A percentile compares a stretch with the other conserved stretches of the same genome.
Conservation (phyloP, 2,113 vertebrate genomes). For the Lampris megalopsis region DNA sequence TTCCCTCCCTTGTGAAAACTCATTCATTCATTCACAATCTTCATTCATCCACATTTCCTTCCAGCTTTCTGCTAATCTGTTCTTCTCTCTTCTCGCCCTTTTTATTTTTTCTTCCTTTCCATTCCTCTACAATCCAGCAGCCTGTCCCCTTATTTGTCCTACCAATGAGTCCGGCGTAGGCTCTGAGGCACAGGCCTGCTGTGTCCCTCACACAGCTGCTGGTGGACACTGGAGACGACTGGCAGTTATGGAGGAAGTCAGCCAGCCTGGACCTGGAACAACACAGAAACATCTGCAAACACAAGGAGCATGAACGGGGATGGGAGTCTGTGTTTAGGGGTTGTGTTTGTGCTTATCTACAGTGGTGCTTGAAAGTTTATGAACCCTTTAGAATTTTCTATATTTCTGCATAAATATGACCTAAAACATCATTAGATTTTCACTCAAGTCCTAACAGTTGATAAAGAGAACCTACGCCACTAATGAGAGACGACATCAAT, state of each 20-base stretch:
- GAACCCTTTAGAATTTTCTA: too few species aligned
- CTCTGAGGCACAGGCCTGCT: conserved; percentile 86
- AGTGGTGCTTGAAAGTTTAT: not conserved
- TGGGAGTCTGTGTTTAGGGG: not conserved
- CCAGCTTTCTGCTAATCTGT: conserved; percentile 12
- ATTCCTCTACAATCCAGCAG: not conserved
- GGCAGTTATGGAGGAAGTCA: conserved; percentile 92
- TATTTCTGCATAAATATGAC: too few species aligned
- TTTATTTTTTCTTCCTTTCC: not conserved
- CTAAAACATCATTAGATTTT: too few species aligned
- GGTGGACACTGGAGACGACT: conserved; percentile 72
- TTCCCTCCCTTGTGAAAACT: not conserved
- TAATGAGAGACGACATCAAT: too few species aligned
- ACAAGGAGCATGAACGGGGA: conserved; percentile 5
- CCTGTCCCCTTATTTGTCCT: conserved; percentile 27
- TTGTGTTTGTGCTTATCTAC: not conserved
- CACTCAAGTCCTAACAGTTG: too few species aligned
- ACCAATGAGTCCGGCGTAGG: conserved; percentile 95
- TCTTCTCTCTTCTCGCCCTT: not conserved
- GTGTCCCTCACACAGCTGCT: conserved; percentile 87
- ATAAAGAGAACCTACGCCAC: too few species aligned
- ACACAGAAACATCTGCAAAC: conserved; percentile 60
- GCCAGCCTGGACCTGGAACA: conserved; percentile 89
- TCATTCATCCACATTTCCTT: conserved; percentile 17
- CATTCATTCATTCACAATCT: conserved; percentile 40